These are phyloP conservation scores for Emys orbicularis DNA, from an alignment of 2,797 vertebrate genomes.

Conservation along the genomic window DNA sequence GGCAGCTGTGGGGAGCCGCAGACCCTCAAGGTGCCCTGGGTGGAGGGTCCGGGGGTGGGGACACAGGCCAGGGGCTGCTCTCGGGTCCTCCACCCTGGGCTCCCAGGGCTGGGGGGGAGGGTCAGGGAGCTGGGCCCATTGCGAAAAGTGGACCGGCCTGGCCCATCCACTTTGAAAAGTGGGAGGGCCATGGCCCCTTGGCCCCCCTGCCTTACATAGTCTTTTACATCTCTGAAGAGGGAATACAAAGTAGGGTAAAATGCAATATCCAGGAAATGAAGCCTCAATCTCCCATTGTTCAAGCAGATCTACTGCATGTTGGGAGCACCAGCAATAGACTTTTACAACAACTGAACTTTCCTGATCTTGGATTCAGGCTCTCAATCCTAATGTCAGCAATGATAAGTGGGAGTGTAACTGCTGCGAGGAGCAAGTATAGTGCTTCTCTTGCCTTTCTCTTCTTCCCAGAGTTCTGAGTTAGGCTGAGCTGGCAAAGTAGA, in stretches of 20 bases:
- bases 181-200: too few species aligned
- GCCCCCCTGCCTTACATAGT: background rate
- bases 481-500: accelerated
- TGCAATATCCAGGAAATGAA: background rate
- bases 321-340: background rate
- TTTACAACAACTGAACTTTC: background rate
- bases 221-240: background rate
- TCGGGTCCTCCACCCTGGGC: too few species aligned
- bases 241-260: background rate
- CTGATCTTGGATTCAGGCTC: background rate
- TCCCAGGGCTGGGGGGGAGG: too few species aligned
- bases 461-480: background rate
- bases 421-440: background rate
- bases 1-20: too few species aligned
- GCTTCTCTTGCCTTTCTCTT: background rate
- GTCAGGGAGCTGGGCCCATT: too few species aligned
- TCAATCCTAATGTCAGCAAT: background rate
- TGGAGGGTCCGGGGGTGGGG: too few species aligned
- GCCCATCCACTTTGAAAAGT: too few species aligned
- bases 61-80: too few species aligned
- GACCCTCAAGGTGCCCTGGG: too few species aligned
- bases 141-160: too few species aligned
- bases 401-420: accelerated
- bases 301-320: accelerated
- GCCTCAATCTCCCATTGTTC: background rate